Conservation (phyloP, 2,113 vertebrate species). For the Oryzias celebensis region DNA sequence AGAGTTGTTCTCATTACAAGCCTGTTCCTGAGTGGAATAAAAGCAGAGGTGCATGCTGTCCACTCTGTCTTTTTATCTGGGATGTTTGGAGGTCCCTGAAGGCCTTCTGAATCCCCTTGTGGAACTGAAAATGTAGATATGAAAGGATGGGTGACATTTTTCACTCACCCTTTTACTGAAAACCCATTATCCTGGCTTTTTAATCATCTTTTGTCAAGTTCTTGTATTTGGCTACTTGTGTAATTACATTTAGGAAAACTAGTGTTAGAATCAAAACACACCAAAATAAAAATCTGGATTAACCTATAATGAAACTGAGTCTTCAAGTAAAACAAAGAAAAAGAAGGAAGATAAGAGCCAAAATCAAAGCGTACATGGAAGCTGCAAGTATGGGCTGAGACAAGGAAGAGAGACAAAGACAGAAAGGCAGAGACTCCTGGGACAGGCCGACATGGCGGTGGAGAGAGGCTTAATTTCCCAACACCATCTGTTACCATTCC, state of each 20-base stretch:
- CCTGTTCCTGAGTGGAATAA: constrained; percentile 9
- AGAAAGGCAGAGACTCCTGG: constrained; percentile 64
- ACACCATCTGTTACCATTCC: constrained; percentile 89
- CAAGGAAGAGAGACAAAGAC: constrained; percentile 48
- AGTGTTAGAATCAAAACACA: too few species aligned
- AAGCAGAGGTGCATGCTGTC: constrained; percentile 20
- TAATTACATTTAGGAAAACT: too few species aligned
- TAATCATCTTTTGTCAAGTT: too few species aligned
- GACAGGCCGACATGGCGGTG: constrained; percentile 75
- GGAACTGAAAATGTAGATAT: constrained; percentile 8
- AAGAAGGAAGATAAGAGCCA: constrained; percentile 21
- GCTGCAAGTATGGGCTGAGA: constrained; percentile 13
- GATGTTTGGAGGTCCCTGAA: constrained; percentile 8
- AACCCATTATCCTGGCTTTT: too few species aligned
- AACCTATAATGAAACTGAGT: not conserved
- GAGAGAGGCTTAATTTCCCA: constrained; percentile 86
- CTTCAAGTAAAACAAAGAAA: constrained; percentile 14
- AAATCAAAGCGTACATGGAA: constrained; percentile 26
- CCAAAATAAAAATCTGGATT: constrained; percentile 19
- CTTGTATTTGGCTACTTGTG: too few species aligned
- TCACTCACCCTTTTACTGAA: too few species aligned
- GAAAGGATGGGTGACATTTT: too few species aligned
- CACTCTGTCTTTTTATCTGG: constrained; percentile 34
- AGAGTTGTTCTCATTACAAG: constrained; percentile 24
- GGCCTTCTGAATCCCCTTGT: constrained; percentile 1